These are phyloP conservation scores for Alosa sapidissima DNA, from an alignment of 2,797 vertebrate species.

Conservation along the genomic window DNA sequence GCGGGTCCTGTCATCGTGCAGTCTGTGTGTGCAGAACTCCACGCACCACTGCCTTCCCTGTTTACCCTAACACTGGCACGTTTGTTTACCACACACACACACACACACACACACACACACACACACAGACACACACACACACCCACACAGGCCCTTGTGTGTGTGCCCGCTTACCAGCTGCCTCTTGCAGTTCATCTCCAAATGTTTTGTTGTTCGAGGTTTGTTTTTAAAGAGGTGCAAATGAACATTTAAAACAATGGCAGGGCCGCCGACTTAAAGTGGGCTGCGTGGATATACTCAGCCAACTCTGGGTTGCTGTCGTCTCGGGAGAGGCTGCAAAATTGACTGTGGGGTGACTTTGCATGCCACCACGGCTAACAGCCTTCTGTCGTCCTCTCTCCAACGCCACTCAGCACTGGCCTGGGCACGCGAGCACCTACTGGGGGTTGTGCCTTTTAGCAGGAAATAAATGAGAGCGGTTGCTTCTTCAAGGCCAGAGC, in stretches of 20 bases:
- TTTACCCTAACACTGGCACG: background rate
- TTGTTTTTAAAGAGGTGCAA: background rate
- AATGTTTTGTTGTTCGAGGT: background rate
- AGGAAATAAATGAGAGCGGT: background rate
- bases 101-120: background rate
- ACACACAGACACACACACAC: background rate
- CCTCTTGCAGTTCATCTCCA: background rate
- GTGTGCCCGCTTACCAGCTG: background rate
- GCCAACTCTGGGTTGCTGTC: background rate
- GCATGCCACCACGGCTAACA: background rate
- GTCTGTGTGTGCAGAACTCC: background rate
- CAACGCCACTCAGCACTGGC: background rate
- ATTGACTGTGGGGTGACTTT: background rate
- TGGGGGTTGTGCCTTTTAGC: conserved; percentile 1
- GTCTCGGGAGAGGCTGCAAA: background rate
- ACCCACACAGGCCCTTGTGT: background rate
- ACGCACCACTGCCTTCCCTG: background rate
- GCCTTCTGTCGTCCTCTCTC: background rate
- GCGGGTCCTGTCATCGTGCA: background rate
- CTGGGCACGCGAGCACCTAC: background rate
- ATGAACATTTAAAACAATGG: background rate
- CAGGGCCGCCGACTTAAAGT: background rate
- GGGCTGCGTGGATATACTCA: background rate
- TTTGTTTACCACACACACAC: background rate
- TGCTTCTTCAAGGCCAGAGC: background rate